Evolutionary conservation across 2,888 invertebrate genomes (phyloP).

Genomic region (Antitype chi): DNA sequence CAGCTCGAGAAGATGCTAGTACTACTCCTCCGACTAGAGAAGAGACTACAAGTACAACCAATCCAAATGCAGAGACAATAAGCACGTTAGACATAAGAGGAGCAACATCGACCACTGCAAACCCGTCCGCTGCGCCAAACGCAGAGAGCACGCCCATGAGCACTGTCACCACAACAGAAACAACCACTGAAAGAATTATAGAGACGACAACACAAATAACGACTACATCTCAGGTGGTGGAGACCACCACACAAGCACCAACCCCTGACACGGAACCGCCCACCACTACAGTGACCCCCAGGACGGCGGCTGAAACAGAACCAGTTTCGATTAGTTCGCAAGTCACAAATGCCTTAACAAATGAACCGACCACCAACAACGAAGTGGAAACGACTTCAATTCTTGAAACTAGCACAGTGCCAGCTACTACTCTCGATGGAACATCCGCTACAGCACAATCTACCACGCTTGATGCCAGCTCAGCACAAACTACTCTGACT

Average conservation of each 20-base stretch:
- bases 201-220: conserved; percentile 53
- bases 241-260: conserved; percentile 54
- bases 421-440: conserved; percentile 51
- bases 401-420: conserved; percentile 51
- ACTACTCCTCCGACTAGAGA: conserved; percentile 71
- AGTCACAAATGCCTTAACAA: conserved; percentile 68
- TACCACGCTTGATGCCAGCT: conserved; percentile 42
- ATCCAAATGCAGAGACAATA: conserved; percentile 80
- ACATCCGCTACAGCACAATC: conserved; percentile 36
- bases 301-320: conserved; percentile 60
- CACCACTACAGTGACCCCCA: conserved; percentile 50
- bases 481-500: conserved; percentile 19
- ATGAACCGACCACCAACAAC: conserved; percentile 73
- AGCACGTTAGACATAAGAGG: conserved; percentile 70
- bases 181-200: conserved; percentile 49
- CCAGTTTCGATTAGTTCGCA: conserved; percentile 65
- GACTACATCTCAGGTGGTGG: conserved; percentile 19
- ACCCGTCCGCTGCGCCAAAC: conserved; percentile 74
- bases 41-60: conserved; percentile 74
- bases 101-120: conserved; percentile 71
- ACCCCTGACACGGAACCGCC: conserved; percentile 24
- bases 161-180: conserved; percentile 50
- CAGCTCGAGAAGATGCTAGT: conserved; percentile 68
- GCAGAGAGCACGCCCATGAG: conserved; percentile 71
- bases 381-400: conserved; percentile 71